Evolutionary conservation across 2,888 invertebrate species (phyloP), one percentile per base, ranked within the genome.

Genomic region (Drosophila antonietae): DNA sequence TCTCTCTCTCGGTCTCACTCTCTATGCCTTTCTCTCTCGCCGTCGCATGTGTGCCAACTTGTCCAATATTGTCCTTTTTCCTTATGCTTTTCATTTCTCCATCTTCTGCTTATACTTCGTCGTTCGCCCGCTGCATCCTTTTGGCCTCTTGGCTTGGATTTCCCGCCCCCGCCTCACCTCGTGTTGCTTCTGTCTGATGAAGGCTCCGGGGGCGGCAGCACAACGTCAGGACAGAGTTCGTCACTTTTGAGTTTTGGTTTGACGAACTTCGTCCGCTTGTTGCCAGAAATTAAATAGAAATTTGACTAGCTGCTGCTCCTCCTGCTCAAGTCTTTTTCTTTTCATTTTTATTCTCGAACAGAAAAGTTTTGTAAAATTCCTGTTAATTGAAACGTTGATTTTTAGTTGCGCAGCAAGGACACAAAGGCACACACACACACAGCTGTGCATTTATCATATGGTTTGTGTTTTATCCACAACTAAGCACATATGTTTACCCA

Each of bases 21-120:
- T 65, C 49, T 35, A 44, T 41, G 43, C 57, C 60, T 60, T 58
- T 63, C 52, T 35, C 51, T 41, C 41, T 41, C 20, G n/a, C 41
- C 23, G 44, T 63, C 53, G 75, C 73, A 82, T 79, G 81, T 81
- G 73, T 73, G 80, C 73, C 67, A 75, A 83, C 83, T 85, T 80
- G 88, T 88, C 85, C 84, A 88, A 84, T 84, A 88, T 88, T 84
- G 84, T 85, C 84, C 83, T 75, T 88, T 88, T 88, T 88, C 88
- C 84, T 85, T 88, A 88, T 81, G 88, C 83, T 75, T 88, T 85
- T 68, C 88, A 83, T 85, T 88, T 85, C 83, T 85, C 73, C 88
- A 85, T 84, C 88, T 87, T 87, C 60, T 87, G 71, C 80, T 74
- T 78, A 59, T 78, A 68, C 78, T 74, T 57, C 46, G 39, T 7